Evolutionary conservation across 2,797 vertebrate genomes (phyloP).

Genomic region (Etheostoma nigrum): DNA sequence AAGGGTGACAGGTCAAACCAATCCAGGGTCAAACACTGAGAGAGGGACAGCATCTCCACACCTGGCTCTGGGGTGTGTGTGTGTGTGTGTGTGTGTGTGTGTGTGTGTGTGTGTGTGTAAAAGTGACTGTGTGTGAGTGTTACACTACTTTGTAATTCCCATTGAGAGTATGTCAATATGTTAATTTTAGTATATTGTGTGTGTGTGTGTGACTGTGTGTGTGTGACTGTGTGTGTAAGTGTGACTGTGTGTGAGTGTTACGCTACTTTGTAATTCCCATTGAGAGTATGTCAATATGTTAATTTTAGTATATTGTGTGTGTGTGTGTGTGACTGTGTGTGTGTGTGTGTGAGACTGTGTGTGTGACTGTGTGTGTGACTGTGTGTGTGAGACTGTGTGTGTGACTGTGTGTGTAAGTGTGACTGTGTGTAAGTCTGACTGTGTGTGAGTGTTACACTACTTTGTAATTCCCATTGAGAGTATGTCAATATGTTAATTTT

Average conservation of each 20-base stretch:
- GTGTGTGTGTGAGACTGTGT: no score
- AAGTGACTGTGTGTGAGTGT: not conserved
- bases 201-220: slow-evolving; percentile 13
- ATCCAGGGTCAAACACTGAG: slow-evolving; percentile 67
- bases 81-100: slow-evolving; percentile 51
- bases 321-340: slow-evolving; percentile 23
- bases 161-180: slow-evolving; percentile 8
- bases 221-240: slow-evolving; percentile 12
- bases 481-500: no score
- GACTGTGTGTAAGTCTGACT: no score
- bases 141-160: not conserved
- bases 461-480: no score
- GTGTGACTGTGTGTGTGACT: no score
- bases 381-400: no score
- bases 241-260: not conserved
- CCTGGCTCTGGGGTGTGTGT: slow-evolving; percentile 74
- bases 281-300: slow-evolving; percentile 18
- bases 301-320: slow-evolving; percentile 11
- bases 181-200: slow-evolving; percentile 25
- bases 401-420: no score
- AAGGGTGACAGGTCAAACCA: slow-evolving; percentile 67
- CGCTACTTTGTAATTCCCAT: not conserved
- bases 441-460: no score
- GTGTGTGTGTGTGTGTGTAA: slow-evolving; percentile 49
- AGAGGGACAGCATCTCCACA: slow-evolving; percentile 79